Evolutionary conservation across 1,140 invertebrate species (phyloP).

Genomic region (Trichoplusia ni): DNA sequence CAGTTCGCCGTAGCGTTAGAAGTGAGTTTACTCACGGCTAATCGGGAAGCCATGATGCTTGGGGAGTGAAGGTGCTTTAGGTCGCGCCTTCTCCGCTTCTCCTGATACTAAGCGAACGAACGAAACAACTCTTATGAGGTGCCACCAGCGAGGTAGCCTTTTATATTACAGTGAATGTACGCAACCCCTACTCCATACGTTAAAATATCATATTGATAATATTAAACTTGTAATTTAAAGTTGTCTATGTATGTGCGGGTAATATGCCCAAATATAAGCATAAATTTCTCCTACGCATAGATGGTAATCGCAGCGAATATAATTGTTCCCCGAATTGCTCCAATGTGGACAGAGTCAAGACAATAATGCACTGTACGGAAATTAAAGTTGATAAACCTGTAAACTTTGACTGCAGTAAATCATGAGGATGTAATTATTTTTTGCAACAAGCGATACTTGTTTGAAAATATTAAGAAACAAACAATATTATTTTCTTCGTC

Average conservation of each 20-base stretch:
- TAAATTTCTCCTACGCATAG: neutral
- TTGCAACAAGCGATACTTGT: too few relatives aligned
- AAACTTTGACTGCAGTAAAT: too few relatives aligned
- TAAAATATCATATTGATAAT: conserved; percentile 47
- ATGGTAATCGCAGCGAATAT: neutral
- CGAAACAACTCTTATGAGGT: conserved; percentile 39
- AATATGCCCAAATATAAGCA: neutral
- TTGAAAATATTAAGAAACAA: too few relatives aligned
- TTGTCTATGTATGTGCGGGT: neutral
- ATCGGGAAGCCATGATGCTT: conserved; percentile 64
- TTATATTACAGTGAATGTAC: conserved; percentile 73
- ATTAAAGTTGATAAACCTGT: too few relatives aligned
- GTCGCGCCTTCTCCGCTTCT: conserved; percentile 38
- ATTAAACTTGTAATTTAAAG: conserved; percentile 22
- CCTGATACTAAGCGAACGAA: conserved; percentile 20
- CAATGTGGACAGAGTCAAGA: too few relatives aligned
- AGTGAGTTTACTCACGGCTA: conserved; percentile 61
- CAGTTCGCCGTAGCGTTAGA: conserved; percentile 37
- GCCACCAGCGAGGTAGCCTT: conserved; percentile 45
- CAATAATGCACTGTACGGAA: too few relatives aligned
- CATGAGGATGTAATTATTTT: too few relatives aligned
- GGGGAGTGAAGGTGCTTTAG: conserved; percentile 40
- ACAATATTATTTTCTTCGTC: too few relatives aligned
- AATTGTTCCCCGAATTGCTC: neutral
- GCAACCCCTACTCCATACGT: conserved; percentile 55